phyloP scores from a whole-genome alignment of 2,113 vertebrate species.

The Myiagra hebetior region DNA sequence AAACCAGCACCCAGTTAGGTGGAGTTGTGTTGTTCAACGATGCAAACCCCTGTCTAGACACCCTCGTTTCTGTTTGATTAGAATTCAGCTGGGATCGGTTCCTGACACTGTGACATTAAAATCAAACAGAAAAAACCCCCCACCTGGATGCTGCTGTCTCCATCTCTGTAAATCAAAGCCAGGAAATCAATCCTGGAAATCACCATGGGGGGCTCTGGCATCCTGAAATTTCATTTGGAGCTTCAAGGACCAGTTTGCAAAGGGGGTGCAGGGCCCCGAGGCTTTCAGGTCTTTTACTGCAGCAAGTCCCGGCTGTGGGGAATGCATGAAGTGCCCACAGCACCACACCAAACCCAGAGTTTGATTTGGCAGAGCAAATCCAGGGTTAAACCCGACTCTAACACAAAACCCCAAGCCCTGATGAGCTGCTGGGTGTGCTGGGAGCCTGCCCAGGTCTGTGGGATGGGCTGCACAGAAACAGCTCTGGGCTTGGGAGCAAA shows the following conservation, averaged over 20 bases:
- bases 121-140: not conserved
- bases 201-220: not conserved
- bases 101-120: not conserved
- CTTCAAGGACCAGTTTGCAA: not conserved
- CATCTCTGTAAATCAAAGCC: not conserved
- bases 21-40: not conserved
- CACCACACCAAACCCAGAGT: too few species aligned
- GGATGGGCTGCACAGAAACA: not conserved
- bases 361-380: not conserved
- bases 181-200: not conserved
- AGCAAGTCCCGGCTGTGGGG: not conserved
- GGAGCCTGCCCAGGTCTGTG: not conserved
- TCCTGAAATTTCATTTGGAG: not conserved
- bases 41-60: conserved; percentile 17
- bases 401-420: not conserved
- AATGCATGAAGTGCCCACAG: too few species aligned
- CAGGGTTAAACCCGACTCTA: not conserved
- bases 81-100: not conserved
- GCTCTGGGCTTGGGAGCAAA: not conserved
- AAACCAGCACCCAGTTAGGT: not conserved
- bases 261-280: not conserved
- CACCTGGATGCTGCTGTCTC: not conserved
- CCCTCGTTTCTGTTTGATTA: not conserved
- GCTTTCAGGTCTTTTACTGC: not conserved
- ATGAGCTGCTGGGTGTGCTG: not conserved